These are phyloP conservation scores for Aleiodes sp. DNA, from an alignment of 1,140 invertebrate species.

Conservation along the genomic window DNA sequence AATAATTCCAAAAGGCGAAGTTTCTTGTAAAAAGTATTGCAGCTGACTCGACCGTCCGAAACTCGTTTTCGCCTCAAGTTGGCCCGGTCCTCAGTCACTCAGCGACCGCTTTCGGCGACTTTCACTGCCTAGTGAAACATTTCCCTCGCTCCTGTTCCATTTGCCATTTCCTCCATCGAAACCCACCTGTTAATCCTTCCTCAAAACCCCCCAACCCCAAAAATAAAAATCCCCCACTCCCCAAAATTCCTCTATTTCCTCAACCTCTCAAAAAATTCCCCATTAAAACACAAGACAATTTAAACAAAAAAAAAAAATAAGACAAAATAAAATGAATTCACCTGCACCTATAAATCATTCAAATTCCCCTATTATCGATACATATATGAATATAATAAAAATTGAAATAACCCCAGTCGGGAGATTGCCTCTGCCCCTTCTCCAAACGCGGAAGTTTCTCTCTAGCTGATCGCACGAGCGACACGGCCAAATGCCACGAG, in stretches of 20 bases:
- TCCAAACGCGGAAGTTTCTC: constrained; percentile 44
- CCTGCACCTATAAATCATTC: too few species aligned
- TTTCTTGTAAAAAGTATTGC: not conserved
- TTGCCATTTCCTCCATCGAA: not conserved
- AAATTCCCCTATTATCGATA: too few species aligned
- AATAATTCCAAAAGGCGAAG: not conserved
- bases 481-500: not conserved
- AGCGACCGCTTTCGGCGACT: constrained; percentile 48
- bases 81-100: constrained; percentile 25
- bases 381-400: not conserved
- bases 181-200: not conserved
- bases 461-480: constrained; percentile 17
- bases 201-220: not conserved
- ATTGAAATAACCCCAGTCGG: not conserved
- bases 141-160: constrained; percentile 9
- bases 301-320: too few species aligned
- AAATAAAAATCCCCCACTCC: too few species aligned
- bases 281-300: too few species aligned
- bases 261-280: too few species aligned
- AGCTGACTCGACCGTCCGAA: constrained; percentile 11
- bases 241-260: too few species aligned
- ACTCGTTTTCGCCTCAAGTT: constrained; percentile 18
- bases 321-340: too few species aligned
- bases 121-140: constrained; percentile 44
- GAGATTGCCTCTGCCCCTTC: not conserved